A percentile compares a stretch with the other conserved stretches of the same genome.
phyloP scores from a whole-genome alignment of 1,140 invertebrate species.

The Dolichoris vasculosae region DNA sequence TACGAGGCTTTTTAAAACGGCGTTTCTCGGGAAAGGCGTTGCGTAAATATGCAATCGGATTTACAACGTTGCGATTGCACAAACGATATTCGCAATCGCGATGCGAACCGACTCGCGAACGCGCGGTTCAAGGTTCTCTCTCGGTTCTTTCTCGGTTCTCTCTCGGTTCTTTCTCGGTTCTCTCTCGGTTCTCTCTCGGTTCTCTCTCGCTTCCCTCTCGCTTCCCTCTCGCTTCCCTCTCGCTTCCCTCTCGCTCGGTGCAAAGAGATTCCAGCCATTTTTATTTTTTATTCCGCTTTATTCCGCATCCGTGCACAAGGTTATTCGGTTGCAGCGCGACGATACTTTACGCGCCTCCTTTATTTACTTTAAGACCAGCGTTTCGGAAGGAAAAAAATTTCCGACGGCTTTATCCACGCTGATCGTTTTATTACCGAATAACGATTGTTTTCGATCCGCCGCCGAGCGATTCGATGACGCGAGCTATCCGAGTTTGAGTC shows the following conservation, averaged over 20 bases:
- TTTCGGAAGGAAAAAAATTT: neutral
- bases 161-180: neutral
- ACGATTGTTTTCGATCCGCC: neutral
- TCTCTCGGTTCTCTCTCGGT: neutral
- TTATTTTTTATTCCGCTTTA: no score
- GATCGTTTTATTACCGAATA: neutral
- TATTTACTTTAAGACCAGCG: neutral
- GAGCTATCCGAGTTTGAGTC: no score
- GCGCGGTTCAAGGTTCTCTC: neutral
- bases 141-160: neutral
- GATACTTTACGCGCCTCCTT: neutral
- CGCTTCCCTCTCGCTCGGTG: no score
- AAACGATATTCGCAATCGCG: slow-evolving; percentile 24
- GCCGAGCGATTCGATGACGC: neutral
- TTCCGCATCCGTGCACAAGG: neutral
- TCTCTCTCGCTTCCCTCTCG: no score
- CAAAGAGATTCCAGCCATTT: slow-evolving; percentile 27
- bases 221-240: neutral
- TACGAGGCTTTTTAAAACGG: neutral
- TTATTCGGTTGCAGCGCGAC: neutral
- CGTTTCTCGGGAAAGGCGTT: slow-evolving; percentile 3
- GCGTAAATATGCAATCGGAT: neutral
- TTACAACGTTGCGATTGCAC: slow-evolving; percentile 2
- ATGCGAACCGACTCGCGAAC: neutral
- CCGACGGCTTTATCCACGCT: neutral